Conservation (phyloP, 2,113 vertebrate species). For the Neopipo cinnamomea region DNA sequence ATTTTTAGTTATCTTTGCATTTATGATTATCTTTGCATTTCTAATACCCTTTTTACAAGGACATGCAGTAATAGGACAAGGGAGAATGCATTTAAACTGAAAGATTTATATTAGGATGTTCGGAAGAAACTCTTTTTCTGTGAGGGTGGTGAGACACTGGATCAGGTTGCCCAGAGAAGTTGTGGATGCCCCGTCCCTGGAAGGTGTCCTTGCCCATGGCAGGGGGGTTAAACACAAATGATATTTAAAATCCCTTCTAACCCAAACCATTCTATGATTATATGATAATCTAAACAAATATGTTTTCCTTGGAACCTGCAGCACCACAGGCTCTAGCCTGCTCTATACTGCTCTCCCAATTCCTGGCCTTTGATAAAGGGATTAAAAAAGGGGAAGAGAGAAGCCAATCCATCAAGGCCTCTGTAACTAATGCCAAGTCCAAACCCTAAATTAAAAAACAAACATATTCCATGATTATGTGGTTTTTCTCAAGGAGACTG, state of each 20-base stretch:
- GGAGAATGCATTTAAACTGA: not conserved
- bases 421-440: not conserved
- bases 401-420: not conserved
- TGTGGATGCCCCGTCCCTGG: not conserved
- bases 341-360: not conserved
- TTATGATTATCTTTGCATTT: not conserved
- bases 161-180: not conserved
- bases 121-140: not conserved
- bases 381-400: not conserved
- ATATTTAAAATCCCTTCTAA: not conserved
- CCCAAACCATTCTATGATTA: not conserved
- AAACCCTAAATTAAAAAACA: not conserved
- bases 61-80: not conserved
- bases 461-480: accelerated
- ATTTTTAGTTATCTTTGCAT: not conserved
- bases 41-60: not conserved
- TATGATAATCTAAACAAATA: not conserved
- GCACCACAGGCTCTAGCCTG: too few species aligned
- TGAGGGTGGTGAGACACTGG: not conserved
- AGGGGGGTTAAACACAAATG: not conserved
- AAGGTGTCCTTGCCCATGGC: accelerated
- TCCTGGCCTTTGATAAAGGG: not conserved
- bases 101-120: not conserved
- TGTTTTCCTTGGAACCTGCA: not conserved
- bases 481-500: not conserved